phyloP scores from a whole-genome alignment of 2,888 invertebrate genomes.

The Euclidia mi region DNA sequence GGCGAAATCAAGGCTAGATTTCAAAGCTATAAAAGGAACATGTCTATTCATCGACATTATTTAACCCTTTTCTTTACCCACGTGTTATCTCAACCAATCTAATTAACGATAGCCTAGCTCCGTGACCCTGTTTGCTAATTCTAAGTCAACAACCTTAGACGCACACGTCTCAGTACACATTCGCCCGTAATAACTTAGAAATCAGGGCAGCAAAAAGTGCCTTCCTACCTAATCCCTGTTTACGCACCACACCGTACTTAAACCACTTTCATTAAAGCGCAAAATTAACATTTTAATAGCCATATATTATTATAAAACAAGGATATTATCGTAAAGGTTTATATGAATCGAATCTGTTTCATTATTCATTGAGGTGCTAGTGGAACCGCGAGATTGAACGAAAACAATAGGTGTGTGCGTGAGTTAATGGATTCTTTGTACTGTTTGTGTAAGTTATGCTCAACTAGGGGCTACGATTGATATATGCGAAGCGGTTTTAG shows the following conservation, averaged over 20 bases:
- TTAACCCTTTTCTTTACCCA: too few relatives aligned
- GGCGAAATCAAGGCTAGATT: too few relatives aligned
- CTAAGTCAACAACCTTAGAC: conserved; percentile 5
- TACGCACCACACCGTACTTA: conserved; percentile 80
- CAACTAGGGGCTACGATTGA: background rate
- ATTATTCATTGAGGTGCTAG: conserved; percentile 63
- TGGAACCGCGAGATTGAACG: conserved; percentile 48
- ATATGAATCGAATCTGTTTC: conserved; percentile 68
- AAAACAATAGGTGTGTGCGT: conserved; percentile 21
- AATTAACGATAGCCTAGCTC: too few relatives aligned
- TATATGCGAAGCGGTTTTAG: too few relatives aligned
- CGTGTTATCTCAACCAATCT: too few relatives aligned
- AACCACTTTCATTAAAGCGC: conserved; percentile 85
- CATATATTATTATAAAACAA: conserved; percentile 85
- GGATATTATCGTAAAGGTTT: conserved; percentile 74
- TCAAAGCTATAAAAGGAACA: too few relatives aligned
- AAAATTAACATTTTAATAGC: conserved; percentile 88
- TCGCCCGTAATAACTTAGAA: conserved; percentile 63
- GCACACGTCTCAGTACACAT: conserved; percentile 24
- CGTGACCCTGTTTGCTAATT: conserved; percentile 1
- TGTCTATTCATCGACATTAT: too few relatives aligned
- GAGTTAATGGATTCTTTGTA: conserved; percentile 26
- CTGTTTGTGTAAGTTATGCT: conserved; percentile 1
- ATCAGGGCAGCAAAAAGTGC: conserved; percentile 85
- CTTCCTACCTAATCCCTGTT: conserved; percentile 82